phyloP scores from a whole-genome alignment of 1,140 invertebrate genomes.

The Acromyrmex heyeri region DNA sequence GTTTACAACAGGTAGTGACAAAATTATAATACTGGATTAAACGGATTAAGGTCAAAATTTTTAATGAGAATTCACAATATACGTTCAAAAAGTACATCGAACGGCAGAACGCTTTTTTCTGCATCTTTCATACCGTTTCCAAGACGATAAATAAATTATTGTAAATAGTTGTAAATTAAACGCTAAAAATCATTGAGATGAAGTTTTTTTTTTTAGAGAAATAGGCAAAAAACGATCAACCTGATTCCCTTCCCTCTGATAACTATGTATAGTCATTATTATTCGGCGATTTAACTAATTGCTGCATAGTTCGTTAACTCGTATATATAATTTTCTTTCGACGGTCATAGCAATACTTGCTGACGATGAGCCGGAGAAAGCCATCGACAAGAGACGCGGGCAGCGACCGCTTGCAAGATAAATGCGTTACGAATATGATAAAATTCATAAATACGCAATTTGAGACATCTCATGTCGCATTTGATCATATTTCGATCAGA shows the following conservation, averaged over 20 bases:
- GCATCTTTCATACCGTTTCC: conserved; percentile 3
- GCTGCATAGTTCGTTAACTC: conserved; percentile 39
- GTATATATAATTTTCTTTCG: conserved; percentile 50
- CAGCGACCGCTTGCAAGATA: conserved; percentile 57
- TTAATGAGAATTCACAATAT: background rate
- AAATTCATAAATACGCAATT: conserved; percentile 71
- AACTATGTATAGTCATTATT: conserved; percentile 35
- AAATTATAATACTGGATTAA: conserved; percentile 40
- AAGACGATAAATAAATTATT: conserved; percentile 17
- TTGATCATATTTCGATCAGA: conserved; percentile 39
- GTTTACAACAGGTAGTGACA: background rate
- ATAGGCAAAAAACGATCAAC: conserved; percentile 27
- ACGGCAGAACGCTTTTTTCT: background rate
- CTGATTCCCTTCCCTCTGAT: conserved; percentile 7
- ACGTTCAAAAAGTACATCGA: background rate
- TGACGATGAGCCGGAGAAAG: conserved; percentile 47
- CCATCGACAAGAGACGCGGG: conserved; percentile 54
- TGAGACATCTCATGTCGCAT: conserved; percentile 56
- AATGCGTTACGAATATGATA: conserved; percentile 54
- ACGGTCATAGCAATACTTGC: conserved; percentile 35
- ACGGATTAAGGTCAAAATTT: background rate
- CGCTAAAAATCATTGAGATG: conserved; percentile 24
- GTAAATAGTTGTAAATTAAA: background rate
- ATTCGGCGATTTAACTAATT: conserved; percentile 59
- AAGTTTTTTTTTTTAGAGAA: conserved; percentile 39